phyloP scores from a whole-genome alignment of 2,888 invertebrate species.

The Noctua janthina region DNA sequence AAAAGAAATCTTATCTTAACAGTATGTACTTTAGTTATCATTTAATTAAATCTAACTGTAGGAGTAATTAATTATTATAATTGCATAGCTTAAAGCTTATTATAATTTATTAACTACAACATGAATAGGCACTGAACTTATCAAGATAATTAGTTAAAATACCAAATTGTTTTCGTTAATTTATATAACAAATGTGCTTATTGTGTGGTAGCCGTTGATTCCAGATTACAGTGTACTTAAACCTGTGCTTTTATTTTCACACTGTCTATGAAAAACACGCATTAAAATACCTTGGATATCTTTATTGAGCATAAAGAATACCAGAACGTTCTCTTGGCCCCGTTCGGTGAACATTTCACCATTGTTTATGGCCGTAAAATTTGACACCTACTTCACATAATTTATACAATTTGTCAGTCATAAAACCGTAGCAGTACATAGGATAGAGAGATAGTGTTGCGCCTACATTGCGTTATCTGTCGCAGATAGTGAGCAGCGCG shows the following conservation, averaged over 20 bases:
- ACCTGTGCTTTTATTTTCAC: constrained; percentile 61
- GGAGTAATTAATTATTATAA: constrained; percentile 54
- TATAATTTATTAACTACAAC: constrained; percentile 58
- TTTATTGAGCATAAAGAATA: constrained; percentile 64
- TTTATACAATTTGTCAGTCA: constrained; percentile 67
- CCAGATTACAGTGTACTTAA: constrained; percentile 53
- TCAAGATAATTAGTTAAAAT: constrained; percentile 59
- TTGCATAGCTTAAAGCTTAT: constrained; percentile 45
- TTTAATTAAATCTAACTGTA: constrained; percentile 34
- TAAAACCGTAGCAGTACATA: constrained; percentile 57
- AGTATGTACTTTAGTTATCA: constrained; percentile 8
- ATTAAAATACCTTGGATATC: constrained; percentile 67
- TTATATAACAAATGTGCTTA: constrained; percentile 52
- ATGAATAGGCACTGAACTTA: constrained; percentile 49
- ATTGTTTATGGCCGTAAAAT: constrained; percentile 68
- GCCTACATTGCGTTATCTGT: constrained; percentile 69
- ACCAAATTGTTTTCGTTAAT: constrained; percentile 57
- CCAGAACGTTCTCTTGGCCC: constrained; percentile 60
- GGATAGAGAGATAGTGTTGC: constrained; percentile 50
- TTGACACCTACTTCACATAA: constrained; percentile 64
- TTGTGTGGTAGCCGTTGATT: constrained; percentile 58
- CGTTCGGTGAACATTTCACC: constrained; percentile 62
- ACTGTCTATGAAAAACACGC: constrained; percentile 61
- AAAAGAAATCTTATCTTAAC: constrained; percentile 5
- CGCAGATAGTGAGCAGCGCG: constrained; percentile 47